Conservation (phyloP, 2,113 vertebrate species). For the Sylvietta virens region DNA sequence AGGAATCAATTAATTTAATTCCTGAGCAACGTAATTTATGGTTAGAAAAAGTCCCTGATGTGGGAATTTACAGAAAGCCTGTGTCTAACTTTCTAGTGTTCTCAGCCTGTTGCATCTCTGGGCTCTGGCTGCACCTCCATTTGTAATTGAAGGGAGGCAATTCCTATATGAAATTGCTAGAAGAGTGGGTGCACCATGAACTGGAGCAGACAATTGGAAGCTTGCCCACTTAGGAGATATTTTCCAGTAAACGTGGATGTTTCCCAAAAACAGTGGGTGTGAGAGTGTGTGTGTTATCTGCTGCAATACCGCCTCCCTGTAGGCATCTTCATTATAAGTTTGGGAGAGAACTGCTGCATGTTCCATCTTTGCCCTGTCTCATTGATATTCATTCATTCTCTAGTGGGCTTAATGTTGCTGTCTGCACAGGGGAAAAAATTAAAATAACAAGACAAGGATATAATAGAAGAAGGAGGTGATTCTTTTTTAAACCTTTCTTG, state of each 20-base stretch:
- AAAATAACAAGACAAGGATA: conserved; percentile 26
- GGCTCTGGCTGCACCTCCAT: neutral
- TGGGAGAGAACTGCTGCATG: neutral
- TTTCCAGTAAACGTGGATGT: neutral
- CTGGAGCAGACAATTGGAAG: neutral
- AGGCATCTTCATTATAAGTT: neutral
- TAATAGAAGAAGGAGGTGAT: neutral
- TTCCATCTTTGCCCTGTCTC: neutral
- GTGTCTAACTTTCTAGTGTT: neutral
- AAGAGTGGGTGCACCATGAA: neutral
- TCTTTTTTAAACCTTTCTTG: conserved; percentile 5
- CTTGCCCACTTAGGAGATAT: neutral
- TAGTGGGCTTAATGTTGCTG: neutral
- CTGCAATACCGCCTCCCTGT: neutral
- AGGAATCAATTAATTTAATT: neutral
- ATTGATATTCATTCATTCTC: conserved; percentile 19
- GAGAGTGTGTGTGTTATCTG: neutral
- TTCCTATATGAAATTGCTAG: neutral
- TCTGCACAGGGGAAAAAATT: neutral
- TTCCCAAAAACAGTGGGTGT: neutral
- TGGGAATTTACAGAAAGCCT: neutral
- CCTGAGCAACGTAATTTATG: neutral
- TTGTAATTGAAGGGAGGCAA: neutral
- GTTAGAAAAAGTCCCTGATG: neutral
- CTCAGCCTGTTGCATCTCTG: neutral